These are phyloP conservation scores for Poecilia picta DNA, from an alignment of 2,797 vertebrate genomes.

Conservation along the genomic window DNA sequence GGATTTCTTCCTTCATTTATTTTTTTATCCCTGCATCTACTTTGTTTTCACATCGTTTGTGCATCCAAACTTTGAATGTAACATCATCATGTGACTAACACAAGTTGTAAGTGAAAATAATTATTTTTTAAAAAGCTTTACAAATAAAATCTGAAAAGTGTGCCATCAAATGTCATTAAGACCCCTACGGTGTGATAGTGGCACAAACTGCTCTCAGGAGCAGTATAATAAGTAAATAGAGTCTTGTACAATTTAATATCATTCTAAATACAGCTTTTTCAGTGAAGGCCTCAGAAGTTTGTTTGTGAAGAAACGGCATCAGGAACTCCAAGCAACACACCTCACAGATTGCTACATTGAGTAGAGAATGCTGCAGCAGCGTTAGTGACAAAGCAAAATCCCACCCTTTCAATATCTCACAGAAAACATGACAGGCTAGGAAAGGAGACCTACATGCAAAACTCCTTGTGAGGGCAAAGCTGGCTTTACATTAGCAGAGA, in stretches of 20 bases:
- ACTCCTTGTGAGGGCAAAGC: not conserved
- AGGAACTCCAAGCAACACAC: not conserved
- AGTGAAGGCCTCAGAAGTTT: not conserved
- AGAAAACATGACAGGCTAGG: not conserved
- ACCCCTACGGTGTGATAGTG: not conserved
- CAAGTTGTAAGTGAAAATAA: not conserved
- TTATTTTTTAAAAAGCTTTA: not conserved
- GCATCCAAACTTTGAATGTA: not conserved
- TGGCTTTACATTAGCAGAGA: not conserved
- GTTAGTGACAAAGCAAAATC: not conserved
- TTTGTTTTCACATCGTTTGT: not conserved
- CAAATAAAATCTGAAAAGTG: not conserved
- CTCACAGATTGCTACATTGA: not conserved
- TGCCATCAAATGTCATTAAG: not conserved
- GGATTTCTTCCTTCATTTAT: not conserved
- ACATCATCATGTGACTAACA: not conserved
- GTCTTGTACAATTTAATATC: not conserved
- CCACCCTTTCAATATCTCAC: not conserved
- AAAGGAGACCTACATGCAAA: not conserved
- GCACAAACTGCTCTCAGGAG: not conserved
- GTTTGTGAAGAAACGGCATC: not conserved
- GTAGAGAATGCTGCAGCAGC: not conserved
- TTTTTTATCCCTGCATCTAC: not conserved
- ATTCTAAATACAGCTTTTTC: not conserved
- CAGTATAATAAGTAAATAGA: not conserved